A percentile compares a stretch with the other conserved stretches of the same genome.
phyloP scores from a whole-genome alignment of 2,113 vertebrate genomes.

The Cebus imitator region DNA sequence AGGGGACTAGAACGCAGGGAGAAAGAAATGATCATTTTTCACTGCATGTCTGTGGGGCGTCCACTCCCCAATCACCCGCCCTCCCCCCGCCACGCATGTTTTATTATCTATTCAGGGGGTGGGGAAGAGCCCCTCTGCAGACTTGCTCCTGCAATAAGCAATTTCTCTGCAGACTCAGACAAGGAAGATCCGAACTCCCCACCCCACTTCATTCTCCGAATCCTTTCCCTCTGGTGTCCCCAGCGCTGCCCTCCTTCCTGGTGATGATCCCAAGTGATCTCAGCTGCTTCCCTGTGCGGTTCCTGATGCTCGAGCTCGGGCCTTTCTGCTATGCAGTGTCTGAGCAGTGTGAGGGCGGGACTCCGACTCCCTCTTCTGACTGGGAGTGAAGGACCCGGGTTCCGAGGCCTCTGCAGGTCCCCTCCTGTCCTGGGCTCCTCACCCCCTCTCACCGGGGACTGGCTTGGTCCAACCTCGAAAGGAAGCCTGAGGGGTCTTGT shows the following conservation, averaged over 20 bases:
- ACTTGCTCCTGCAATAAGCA: background rate
- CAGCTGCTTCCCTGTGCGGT: background rate
- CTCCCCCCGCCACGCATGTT: rapidly evolving
- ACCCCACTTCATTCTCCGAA: rapidly evolving
- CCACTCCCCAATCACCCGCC: background rate
- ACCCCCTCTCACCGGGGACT: too few species aligned
- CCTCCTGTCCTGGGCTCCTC: background rate
- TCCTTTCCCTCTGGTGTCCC: background rate
- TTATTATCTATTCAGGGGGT: background rate
- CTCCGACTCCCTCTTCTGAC: background rate
- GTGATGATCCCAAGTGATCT: background rate
- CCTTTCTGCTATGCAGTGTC: rapidly evolving
- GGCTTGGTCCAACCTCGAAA: background rate
- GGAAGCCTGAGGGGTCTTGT: background rate
- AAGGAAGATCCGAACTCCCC: rapidly evolving
- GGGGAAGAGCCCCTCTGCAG: too few species aligned
- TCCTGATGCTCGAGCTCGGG: background rate
- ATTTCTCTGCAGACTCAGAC: background rate
- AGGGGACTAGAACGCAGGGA: background rate
- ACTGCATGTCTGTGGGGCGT: background rate
- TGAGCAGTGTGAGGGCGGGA: background rate
- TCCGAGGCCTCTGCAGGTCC: background rate
- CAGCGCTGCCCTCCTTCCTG: background rate
- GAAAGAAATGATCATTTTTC: background rate
- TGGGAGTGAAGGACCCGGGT: rapidly evolving